Percentiles rank a stretch among this genome's conserved stretches.
Conservation (phyloP, 2,113 vertebrate genomes). For the Amia ocellicauda region DNA sequence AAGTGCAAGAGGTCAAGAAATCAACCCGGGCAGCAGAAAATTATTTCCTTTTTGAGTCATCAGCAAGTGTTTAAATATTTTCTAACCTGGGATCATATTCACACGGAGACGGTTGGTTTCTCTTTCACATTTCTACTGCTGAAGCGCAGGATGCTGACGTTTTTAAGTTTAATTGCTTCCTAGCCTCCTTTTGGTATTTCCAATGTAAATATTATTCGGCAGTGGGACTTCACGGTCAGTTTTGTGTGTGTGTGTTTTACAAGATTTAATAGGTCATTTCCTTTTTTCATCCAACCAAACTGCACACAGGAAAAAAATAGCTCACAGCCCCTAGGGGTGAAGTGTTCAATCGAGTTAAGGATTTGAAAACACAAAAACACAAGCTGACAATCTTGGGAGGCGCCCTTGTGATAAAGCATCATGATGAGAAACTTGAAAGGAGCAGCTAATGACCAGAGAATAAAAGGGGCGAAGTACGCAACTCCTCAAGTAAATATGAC, state of each 20-base stretch:
- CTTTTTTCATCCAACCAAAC: conserved; percentile 30
- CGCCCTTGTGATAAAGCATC: background rate
- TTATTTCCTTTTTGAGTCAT: background rate
- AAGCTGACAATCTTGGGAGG: no score
- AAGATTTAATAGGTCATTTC: conserved; percentile 53
- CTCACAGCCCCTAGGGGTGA: background rate
- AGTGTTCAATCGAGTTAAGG: background rate
- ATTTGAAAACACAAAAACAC: no score
- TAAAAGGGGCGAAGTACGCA: background rate
- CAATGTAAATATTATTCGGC: conserved; percentile 45
- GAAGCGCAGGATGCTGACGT: background rate
- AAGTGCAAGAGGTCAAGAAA: conserved; percentile 17
- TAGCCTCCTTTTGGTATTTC: conserved; percentile 36
- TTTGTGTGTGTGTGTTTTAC: conserved; percentile 23
- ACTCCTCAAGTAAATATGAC: conserved; percentile 7
- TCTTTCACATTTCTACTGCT: no score
- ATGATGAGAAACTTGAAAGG: background rate
- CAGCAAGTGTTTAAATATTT: background rate
- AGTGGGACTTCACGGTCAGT: conserved; percentile 29
- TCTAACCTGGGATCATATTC: conserved; percentile 15
- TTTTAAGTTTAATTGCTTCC: background rate
- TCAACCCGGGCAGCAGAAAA: background rate
- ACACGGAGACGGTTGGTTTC: background rate
- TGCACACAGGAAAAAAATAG: conserved; percentile 27
- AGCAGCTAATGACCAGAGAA: background rate